phyloP scores from a whole-genome alignment of 2,113 vertebrate species.

The Thalassoma bifasciatum region DNA sequence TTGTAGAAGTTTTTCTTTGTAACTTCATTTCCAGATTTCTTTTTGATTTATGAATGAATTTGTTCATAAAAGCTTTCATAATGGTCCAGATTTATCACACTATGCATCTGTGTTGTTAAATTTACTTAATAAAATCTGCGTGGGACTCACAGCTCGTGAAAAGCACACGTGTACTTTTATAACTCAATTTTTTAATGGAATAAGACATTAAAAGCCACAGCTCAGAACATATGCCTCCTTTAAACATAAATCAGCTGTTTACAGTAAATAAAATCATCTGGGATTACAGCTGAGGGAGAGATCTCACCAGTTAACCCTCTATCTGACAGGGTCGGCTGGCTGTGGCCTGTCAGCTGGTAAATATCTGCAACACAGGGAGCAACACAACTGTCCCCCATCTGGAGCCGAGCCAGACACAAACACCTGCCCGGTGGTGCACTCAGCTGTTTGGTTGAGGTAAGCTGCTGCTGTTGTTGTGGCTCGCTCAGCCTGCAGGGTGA shows the following conservation, averaged over 20 bases:
- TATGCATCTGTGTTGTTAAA: constrained; percentile 5
- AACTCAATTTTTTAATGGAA: constrained; percentile 4
- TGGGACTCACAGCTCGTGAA: constrained; percentile 10
- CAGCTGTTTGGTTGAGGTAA: constrained; percentile 34
- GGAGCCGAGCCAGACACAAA: constrained; percentile 53
- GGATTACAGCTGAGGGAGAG: neutral
- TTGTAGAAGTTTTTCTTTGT: neutral
- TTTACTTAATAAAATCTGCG: constrained; percentile 10
- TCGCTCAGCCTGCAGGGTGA: constrained; percentile 17
- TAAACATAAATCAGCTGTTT: constrained; percentile 9
- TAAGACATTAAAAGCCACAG: constrained; percentile 6
- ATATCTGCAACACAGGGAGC: constrained; percentile 28
- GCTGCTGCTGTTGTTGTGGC: constrained; percentile 17
- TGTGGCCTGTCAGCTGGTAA: constrained; percentile 41
- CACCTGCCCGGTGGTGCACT: constrained; percentile 44
- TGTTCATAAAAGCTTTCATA: constrained; percentile 11
- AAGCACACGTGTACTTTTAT: constrained; percentile 25
- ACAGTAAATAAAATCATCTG: neutral
- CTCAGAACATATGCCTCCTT: constrained; percentile 7
- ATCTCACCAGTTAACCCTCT: constrained; percentile 32
- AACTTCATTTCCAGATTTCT: neutral
- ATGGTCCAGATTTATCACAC: constrained; percentile 1
- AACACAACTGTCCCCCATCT: constrained; percentile 50
- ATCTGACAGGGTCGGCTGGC: constrained; percentile 42
- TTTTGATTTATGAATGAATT: constrained; percentile 6